phyloP scores from a whole-genome alignment of 2,113 vertebrate species.

The Elephantulus edwardii region DNA sequence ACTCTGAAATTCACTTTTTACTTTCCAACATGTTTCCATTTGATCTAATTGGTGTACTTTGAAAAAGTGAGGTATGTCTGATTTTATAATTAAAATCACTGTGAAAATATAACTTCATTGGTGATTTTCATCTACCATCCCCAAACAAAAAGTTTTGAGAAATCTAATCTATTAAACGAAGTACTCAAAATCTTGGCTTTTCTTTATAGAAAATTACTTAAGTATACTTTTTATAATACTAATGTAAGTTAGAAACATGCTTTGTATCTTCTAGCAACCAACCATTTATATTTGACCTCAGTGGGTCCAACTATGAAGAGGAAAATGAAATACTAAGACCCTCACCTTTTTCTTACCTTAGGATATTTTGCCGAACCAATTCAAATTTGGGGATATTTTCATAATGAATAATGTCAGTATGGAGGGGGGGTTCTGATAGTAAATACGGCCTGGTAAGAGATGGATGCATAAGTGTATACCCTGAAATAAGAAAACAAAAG shows the following conservation, averaged over 20 bases:
- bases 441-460: slow-evolving; percentile 97
- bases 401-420: slow-evolving; percentile 98
- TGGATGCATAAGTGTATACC: slow-evolving; percentile 98
- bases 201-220: not conserved
- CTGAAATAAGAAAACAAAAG: slow-evolving; percentile 81
- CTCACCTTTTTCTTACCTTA: slow-evolving; percentile 86
- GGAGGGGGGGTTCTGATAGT: slow-evolving; percentile 94
- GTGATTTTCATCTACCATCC: not conserved
- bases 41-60: not conserved
- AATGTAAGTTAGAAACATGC: not conserved
- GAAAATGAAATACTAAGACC: not conserved
- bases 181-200: not conserved
- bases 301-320: not conserved
- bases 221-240: not conserved
- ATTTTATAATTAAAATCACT: slow-evolving; percentile 19
- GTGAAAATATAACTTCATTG: not conserved
- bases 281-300: not conserved
- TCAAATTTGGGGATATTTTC: slow-evolving; percentile 98
- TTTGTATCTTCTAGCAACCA: not conserved
- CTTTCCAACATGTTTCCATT: slow-evolving; percentile 18
- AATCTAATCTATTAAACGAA: not conserved
- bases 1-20: not conserved
- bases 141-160: slow-evolving; percentile 16
- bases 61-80: not conserved
- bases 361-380: slow-evolving; percentile 94